These are phyloP conservation scores for Piscicola geometra DNA, from an alignment of 2,888 invertebrate species.

Conservation along the genomic window DNA sequence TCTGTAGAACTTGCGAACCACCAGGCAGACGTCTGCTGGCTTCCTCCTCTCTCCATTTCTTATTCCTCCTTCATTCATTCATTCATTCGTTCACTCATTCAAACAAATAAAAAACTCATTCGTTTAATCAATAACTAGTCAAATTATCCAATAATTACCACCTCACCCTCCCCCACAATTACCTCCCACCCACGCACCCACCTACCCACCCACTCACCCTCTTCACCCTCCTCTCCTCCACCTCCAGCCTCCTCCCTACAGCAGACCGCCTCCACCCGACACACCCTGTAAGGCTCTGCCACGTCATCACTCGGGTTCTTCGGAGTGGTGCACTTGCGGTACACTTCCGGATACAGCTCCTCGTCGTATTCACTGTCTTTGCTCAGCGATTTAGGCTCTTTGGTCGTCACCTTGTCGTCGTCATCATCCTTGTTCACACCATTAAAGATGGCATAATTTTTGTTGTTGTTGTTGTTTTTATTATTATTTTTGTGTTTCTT, in stretches of 20 bases:
- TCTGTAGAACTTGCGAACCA: slow-evolving; percentile 64
- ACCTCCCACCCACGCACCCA: neutral
- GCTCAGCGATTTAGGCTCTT: neutral
- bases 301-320: slow-evolving; percentile 71
- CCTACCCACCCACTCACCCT: neutral
- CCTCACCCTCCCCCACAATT: too few relatives aligned
- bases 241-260: slow-evolving; percentile 57
- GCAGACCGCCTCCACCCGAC: slow-evolving; percentile 65
- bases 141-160: too few relatives aligned
- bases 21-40: slow-evolving; percentile 64
- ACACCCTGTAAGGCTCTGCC: slow-evolving; percentile 72
- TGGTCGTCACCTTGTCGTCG: neutral
- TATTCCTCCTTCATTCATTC: too few relatives aligned
- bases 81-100: too few relatives aligned
- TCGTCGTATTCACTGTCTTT: slow-evolving; percentile 55
- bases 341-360: slow-evolving; percentile 74
- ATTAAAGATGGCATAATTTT: too few relatives aligned
- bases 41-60: slow-evolving; percentile 43
- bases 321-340: slow-evolving; percentile 68
- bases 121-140: too few relatives aligned
- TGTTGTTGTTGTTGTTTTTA: slow-evolving; percentile 44
- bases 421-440: neutral
- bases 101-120: too few relatives aligned
- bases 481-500: too few relatives aligned
- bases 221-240: neutral